Percentiles rank a stretch among this genome's conserved stretches.
Evolutionary conservation across 2,888 invertebrate species (phyloP).

Genomic region (Mechanitis mazaeus): DNA sequence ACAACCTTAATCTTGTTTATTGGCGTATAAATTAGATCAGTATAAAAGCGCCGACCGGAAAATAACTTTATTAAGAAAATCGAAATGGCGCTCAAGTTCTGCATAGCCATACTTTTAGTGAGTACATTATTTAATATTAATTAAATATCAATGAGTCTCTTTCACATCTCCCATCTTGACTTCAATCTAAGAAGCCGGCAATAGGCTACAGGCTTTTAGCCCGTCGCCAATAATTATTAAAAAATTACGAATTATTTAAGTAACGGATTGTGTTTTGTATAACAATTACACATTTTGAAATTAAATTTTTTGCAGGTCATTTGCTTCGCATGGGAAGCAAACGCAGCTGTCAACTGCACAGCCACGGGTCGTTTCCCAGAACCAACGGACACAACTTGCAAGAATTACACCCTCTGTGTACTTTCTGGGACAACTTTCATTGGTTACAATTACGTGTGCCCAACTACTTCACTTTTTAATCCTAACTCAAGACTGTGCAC

Average conservation of each 20-base stretch:
- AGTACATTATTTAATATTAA: constrained; percentile 29
- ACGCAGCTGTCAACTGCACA: constrained; percentile 52
- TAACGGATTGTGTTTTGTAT: no score
- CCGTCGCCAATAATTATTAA: no score
- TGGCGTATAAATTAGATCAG: constrained; percentile 29
- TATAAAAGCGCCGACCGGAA: constrained; percentile 28
- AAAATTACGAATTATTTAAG: no score
- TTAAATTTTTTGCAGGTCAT: constrained; percentile 30
- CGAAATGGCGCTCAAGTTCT: constrained; percentile 38
- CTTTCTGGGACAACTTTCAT: constrained; percentile 39
- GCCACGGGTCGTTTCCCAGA: constrained; percentile 56
- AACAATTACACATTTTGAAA: no score
- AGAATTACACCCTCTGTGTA: constrained; percentile 62
- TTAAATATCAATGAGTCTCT: no score
- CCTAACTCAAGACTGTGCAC: constrained; percentile 51
- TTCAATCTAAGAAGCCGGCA: no score
- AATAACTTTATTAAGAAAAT: constrained; percentile 23
- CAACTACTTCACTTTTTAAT: constrained; percentile 60
- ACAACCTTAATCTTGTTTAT: constrained; percentile 27
- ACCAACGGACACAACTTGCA: constrained; percentile 54
- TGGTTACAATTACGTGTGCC: constrained; percentile 59
- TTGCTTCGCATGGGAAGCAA: constrained; percentile 36
- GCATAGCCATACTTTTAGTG: constrained; percentile 40
- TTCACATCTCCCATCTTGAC: no score
- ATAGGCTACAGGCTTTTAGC: no score